Evolutionary conservation across 2,888 invertebrate species (phyloP).

Genomic region (Leucoma salicis): DNA sequence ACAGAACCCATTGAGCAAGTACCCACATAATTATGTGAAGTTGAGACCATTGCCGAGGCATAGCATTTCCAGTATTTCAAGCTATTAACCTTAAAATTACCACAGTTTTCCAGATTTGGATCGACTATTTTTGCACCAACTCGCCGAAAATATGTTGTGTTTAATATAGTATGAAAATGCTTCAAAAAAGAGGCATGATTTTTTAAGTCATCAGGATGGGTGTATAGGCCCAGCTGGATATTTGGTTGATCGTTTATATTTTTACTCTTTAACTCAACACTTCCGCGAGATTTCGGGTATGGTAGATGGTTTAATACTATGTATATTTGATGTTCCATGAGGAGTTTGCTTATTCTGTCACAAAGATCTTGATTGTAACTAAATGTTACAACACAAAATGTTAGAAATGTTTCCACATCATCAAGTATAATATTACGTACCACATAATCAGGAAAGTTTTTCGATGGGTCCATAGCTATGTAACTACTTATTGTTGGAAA

Average conservation of each 20-base stretch:
- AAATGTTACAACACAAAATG: constrained; percentile 11
- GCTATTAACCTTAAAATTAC: background rate
- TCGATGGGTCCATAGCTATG: constrained; percentile 11
- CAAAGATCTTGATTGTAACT: constrained; percentile 10
- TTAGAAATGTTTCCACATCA: constrained; percentile 5
- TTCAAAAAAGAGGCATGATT: constrained; percentile 16
- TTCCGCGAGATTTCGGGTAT: constrained; percentile 75
- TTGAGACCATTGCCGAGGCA: constrained; percentile 5
- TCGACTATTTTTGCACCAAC: constrained; percentile 2
- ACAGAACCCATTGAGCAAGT: constrained; percentile 26
- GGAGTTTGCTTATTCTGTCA: constrained; percentile 7
- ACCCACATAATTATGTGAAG: constrained; percentile 4
- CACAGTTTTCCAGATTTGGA: background rate
- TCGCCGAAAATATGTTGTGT: constrained; percentile 6
- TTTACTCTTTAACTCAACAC: constrained; percentile 48
- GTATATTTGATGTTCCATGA: constrained; percentile 24
- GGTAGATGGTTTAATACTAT: constrained; percentile 15
- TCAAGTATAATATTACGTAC: constrained; percentile 8
- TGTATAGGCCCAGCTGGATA: constrained; percentile 14
- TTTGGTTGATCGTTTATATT: constrained; percentile 17
- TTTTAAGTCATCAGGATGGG: constrained; percentile 16
- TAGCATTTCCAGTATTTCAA: constrained; percentile 17
- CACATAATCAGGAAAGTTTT: constrained; percentile 16
- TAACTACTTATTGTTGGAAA: constrained; percentile 11
- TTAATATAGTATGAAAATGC: constrained; percentile 18